Evolutionary conservation across 2,888 invertebrate species (phyloP).

Genomic region (Ornithoptera alexandrae): DNA sequence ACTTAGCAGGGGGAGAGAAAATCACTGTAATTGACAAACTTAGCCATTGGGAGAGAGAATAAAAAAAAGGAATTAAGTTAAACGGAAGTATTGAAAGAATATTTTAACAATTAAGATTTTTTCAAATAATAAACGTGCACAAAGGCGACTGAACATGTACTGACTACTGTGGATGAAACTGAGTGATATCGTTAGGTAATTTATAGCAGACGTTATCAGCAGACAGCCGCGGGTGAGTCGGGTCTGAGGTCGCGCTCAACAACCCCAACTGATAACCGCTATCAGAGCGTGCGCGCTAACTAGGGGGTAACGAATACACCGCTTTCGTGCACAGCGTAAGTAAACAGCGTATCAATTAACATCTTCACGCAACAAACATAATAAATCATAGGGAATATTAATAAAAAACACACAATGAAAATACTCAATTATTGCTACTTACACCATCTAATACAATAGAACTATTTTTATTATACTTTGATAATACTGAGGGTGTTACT

Average conservation of each 20-base stretch:
- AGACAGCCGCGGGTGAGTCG: slow-evolving; percentile 46
- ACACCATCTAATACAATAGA: neutral
- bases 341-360: slow-evolving; percentile 17
- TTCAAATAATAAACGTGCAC: slow-evolving; percentile 40
- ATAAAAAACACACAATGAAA: neutral
- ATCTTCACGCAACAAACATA: neutral
- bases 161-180: slow-evolving; percentile 41
- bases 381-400: neutral
- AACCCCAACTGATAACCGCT: slow-evolving; percentile 59
- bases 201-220: slow-evolving; percentile 67
- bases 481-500: neutral
- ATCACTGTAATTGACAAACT: slow-evolving; percentile 63
- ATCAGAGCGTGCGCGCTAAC: slow-evolving; percentile 60
- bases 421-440: neutral
- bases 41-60: slow-evolving; percentile 63
- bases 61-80: neutral
- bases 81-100: neutral
- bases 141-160: slow-evolving; percentile 39
- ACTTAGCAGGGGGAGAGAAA: slow-evolving; percentile 68
- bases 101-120: neutral
- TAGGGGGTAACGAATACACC: slow-evolving; percentile 68
- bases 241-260: slow-evolving; percentile 58
- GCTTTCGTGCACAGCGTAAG: slow-evolving; percentile 42
- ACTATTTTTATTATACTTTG: neutral
- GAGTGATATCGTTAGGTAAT: slow-evolving; percentile 49